Conservation (phyloP, 2,113 vertebrate genomes). For the Xenopus borealis region DNA sequence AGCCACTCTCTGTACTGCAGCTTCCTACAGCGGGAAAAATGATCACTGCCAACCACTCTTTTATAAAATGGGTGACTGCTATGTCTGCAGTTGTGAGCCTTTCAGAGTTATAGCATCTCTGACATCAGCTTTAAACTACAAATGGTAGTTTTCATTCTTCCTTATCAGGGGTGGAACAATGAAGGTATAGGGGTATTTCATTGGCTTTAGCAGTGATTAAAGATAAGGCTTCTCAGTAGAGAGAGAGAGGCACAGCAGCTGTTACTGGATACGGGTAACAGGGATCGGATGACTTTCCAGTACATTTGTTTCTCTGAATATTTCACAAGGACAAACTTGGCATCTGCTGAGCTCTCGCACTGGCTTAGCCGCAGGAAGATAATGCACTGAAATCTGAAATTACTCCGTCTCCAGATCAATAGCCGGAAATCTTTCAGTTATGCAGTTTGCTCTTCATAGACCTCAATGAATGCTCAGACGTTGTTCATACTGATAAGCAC, state of each 20-base stretch:
- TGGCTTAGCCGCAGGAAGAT: neutral
- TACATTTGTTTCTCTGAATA: slow-evolving; percentile 4
- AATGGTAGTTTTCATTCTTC: neutral
- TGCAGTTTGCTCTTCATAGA: too few species aligned
- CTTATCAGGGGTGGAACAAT: neutral
- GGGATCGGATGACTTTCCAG: neutral
- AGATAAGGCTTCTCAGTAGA: neutral
- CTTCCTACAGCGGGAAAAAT: too few species aligned
- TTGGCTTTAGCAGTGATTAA: neutral
- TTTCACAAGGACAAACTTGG: slow-evolving; percentile 3
- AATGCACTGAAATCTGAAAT: neutral
- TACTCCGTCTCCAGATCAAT: neutral
- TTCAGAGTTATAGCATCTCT: too few species aligned
- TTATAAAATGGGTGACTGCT: too few species aligned
- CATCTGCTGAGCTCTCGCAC: slow-evolving; percentile 1
- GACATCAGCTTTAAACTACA: neutral
- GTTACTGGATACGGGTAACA: neutral
- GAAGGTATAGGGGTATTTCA: neutral
- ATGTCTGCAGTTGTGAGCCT: too few species aligned
- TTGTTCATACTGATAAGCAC: too few species aligned
- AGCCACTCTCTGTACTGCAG: too few species aligned
- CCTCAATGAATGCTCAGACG: too few species aligned
- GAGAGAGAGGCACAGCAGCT: neutral
- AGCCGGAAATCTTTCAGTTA: too few species aligned
- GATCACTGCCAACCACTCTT: too few species aligned